These are phyloP conservation scores for Pipistrellus pygmaeus DNA, from an alignment of 2,797 vertebrate species.

Conservation along the genomic window DNA sequence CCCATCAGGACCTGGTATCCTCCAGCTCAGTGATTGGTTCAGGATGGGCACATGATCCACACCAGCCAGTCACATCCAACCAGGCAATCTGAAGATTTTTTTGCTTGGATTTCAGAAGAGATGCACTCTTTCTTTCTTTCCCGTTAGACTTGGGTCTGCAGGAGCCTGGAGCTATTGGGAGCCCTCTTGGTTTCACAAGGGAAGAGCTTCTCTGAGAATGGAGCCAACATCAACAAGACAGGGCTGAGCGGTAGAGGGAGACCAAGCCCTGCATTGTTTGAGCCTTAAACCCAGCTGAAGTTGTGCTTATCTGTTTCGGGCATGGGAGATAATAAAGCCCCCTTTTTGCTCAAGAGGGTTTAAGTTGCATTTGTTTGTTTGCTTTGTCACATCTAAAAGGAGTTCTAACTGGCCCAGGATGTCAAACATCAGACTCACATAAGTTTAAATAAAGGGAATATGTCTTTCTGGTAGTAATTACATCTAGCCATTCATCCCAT, in stretches of 20 bases:
- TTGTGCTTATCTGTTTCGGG: background rate
- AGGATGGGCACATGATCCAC: background rate
- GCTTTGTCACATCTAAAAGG: constrained; percentile 21
- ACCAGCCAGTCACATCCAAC: background rate
- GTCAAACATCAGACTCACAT: constrained; percentile 24
- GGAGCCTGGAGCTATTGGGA: background rate
- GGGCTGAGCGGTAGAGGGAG: background rate
- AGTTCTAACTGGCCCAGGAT: constrained; percentile 24
- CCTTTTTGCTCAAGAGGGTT: background rate
- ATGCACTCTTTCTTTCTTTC: background rate
- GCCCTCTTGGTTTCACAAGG: background rate
- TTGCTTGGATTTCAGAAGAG: constrained; percentile 29
- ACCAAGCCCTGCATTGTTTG: background rate
- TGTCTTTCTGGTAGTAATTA: constrained; percentile 53
- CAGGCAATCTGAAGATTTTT: background rate
- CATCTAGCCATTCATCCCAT: constrained; percentile 27
- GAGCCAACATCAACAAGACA: background rate
- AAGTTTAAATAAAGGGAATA: constrained; percentile 60
- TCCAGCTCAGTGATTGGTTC: background rate
- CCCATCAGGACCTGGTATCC: background rate
- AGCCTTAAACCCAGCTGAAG: background rate
- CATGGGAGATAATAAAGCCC: background rate
- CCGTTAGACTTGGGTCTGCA: background rate
- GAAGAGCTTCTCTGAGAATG: background rate
- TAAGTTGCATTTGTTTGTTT: background rate